Percentiles rank a stretch among this genome's conserved stretches.
Conservation (phyloP, 2,113 vertebrate species). For the Melanerpes formicivorus region DNA sequence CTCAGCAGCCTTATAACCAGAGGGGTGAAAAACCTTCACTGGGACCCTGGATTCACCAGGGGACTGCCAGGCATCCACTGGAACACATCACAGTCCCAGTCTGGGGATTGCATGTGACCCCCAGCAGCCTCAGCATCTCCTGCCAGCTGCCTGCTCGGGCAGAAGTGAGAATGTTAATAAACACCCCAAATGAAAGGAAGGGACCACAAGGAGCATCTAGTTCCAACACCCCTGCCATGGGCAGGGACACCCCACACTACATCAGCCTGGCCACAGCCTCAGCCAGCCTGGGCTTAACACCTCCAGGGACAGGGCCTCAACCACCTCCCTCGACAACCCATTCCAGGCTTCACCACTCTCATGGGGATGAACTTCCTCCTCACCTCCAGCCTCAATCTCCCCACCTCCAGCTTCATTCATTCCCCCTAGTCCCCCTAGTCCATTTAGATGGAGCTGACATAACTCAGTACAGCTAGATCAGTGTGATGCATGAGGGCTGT, state of each 20-base stretch:
- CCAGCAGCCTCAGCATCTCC: background rate
- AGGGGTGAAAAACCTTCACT: fast-evolving
- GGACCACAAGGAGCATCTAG: too few relatives aligned
- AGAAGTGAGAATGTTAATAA: constrained; percentile 75
- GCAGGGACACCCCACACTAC: too few relatives aligned
- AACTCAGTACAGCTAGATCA: background rate
- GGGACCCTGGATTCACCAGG: background rate
- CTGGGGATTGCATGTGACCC: constrained; percentile 1
- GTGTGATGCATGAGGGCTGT: background rate
- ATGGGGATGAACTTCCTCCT: too few relatives aligned
- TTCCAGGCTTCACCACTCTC: too few relatives aligned
- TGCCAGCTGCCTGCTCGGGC: constrained; percentile 64
- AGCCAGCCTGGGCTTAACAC: too few relatives aligned
- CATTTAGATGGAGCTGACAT: background rate
- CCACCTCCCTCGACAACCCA: too few relatives aligned
- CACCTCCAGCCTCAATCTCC: too few relatives aligned
- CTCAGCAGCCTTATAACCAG: background rate
- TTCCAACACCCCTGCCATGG: too few relatives aligned
- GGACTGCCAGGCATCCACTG: background rate
- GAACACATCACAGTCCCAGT: background rate
- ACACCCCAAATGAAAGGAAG: constrained; percentile 67
- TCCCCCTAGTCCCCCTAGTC: too few relatives aligned
- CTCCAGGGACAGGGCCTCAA: too few relatives aligned
- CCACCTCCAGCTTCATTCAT: too few relatives aligned
- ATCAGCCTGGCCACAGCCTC: too few relatives aligned